phyloP scores from a whole-genome alignment of 2,888 invertebrate genomes.

The Drosophila cognata region DNA sequence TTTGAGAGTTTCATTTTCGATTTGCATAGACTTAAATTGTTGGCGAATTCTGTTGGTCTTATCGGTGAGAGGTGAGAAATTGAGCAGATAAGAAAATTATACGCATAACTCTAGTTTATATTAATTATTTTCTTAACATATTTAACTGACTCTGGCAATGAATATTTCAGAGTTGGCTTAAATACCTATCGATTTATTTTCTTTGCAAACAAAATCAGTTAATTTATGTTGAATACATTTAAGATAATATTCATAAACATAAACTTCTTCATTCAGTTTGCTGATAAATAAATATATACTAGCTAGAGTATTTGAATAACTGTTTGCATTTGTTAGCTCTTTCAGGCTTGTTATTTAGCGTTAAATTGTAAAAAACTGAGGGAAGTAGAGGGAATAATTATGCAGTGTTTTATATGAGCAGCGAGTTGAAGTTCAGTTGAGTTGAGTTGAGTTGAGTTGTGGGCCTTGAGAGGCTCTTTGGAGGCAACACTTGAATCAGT shows the following conservation, averaged over 20 bases:
- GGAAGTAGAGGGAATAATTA: constrained; percentile 55
- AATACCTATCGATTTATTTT: not conserved
- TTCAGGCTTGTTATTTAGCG: constrained; percentile 21
- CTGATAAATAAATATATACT: not conserved
- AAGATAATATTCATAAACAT: not conserved
- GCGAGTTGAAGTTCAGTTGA: constrained; percentile 45
- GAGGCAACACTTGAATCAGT: constrained; percentile 58
- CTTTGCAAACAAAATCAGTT: not conserved
- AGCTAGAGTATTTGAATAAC: constrained; percentile 17
- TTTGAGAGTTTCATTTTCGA: not conserved
- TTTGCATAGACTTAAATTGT: not conserved
- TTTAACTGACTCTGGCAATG: not conserved
- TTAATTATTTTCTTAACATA: not conserved
- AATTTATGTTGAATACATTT: not conserved
- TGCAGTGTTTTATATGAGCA: constrained; percentile 56
- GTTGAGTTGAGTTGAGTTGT: constrained; percentile 41
- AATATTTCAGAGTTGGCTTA: not conserved
- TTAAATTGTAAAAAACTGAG: constrained; percentile 25
- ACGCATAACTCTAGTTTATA: not conserved
- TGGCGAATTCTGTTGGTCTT: not conserved
- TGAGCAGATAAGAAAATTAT: too few species aligned
- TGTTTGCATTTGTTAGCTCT: not conserved
- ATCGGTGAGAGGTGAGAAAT: too few species aligned
- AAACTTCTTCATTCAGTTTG: not conserved
- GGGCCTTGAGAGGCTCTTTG: constrained; percentile 52